phyloP scores from a whole-genome alignment of 2,797 vertebrate genomes.

The Gadopsis bispinosus region DNA sequence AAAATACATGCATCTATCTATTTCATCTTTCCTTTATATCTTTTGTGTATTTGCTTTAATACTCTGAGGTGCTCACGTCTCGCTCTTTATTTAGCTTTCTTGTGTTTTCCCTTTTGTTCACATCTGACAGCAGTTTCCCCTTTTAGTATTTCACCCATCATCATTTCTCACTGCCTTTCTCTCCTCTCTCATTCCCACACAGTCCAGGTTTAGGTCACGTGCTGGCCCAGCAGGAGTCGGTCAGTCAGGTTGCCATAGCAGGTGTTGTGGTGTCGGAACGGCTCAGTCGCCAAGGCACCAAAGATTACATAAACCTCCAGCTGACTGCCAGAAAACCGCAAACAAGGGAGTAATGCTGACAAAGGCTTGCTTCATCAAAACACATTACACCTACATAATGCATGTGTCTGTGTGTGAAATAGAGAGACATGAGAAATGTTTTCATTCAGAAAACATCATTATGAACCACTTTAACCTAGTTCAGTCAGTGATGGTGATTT shows the following conservation, averaged over 20 bases:
- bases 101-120: slow-evolving; percentile 22
- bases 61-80: slow-evolving; percentile 15
- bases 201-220: slow-evolving; percentile 21
- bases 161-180: slow-evolving; percentile 2
- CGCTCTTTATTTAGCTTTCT: slow-evolving; percentile 7
- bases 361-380: slow-evolving; percentile 54
- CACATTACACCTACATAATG: slow-evolving; percentile 64
- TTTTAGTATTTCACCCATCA: slow-evolving; percentile 14
- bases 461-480: slow-evolving; percentile 53
- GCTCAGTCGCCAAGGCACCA: slow-evolving; percentile 35
- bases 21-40: slow-evolving; percentile 12
- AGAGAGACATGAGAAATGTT: slow-evolving; percentile 41
- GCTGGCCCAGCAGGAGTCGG: slow-evolving; percentile 42
- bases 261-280: slow-evolving; percentile 45
- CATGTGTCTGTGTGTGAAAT: slow-evolving; percentile 41
- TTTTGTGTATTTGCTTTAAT: slow-evolving; percentile 34
- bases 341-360: slow-evolving; percentile 49
- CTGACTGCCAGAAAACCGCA: slow-evolving; percentile 47
- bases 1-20: background rate
- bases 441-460: slow-evolving; percentile 46
- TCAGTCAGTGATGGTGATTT: slow-evolving; percentile 37
- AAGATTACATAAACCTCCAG: slow-evolving; percentile 59
- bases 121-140: slow-evolving; percentile 12
- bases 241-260: slow-evolving; percentile 50
- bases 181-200: slow-evolving; percentile 13